These are phyloP conservation scores for Brachypodius melanocephalos DNA, from an alignment of 2,113 vertebrate species.

Conservation along the genomic window DNA sequence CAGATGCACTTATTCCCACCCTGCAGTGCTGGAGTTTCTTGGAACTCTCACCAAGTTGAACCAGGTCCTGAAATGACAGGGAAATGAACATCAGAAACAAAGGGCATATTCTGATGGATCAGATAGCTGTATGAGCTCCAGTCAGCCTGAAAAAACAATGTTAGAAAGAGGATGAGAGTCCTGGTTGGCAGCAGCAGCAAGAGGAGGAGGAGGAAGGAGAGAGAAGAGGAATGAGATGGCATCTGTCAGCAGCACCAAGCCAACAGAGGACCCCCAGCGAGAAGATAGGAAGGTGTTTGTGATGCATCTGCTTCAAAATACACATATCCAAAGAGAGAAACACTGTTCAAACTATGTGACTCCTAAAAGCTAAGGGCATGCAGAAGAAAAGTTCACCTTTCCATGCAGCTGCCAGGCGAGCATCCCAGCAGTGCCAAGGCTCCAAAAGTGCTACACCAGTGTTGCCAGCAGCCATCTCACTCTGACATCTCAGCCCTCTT, in stretches of 20 bases:
- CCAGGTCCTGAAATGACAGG: not conserved
- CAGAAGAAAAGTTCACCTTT: not conserved
- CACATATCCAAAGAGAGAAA: not conserved
- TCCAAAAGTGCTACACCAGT: not conserved
- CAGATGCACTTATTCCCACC: not conserved
- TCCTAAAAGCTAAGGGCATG: not conserved
- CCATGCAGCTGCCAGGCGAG: not conserved
- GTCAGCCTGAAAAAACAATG: not conserved
- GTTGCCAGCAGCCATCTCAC: not conserved
- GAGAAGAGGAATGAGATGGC: not conserved
- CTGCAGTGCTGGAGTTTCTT: not conserved
- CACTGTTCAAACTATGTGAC: not conserved
- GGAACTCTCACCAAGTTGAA: not conserved
- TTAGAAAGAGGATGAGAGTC: not conserved
- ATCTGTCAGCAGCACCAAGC: not conserved
- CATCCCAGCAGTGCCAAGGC: not conserved
- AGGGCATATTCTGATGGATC: not conserved
- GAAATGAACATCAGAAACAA: not conserved
- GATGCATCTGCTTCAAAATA: not conserved
- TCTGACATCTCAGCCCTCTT: not conserved
- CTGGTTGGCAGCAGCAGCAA: not conserved
- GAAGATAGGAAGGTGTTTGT: not conserved
- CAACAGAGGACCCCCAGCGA: not conserved
- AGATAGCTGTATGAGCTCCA: not conserved
- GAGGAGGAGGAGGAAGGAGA: not conserved